Percentiles rank a stretch among this genome's conserved stretches.
These are phyloP conservation scores for Lepidurus couesii DNA, from an alignment of 1,140 invertebrate species.

Conservation along the genomic window DNA sequence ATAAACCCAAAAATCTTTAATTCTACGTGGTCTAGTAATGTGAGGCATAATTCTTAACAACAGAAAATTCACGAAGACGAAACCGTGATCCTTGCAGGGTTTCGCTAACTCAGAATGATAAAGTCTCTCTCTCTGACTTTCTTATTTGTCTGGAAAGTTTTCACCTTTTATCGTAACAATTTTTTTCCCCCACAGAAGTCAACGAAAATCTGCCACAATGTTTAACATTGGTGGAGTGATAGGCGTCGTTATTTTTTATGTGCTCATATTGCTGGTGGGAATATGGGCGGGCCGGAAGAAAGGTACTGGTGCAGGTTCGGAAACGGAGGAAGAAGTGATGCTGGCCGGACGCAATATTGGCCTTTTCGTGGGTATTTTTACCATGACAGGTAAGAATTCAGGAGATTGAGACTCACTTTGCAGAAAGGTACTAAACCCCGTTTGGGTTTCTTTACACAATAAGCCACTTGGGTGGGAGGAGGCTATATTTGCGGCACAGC, in stretches of 20 bases:
- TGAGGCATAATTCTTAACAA: no score
- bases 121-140: no score
- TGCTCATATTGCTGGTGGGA: conserved; percentile 84
- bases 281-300: conserved; percentile 94
- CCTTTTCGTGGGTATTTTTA: conserved; percentile 93
- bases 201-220: conserved; percentile 52
- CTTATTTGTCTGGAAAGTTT: no score
- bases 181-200: neutral
- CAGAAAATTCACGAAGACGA: no score
- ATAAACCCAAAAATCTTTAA: no score
- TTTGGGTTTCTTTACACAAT: conserved; percentile 39
- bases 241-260: conserved; percentile 89
- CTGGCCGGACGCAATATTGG: conserved; percentile 92
- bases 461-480: conserved; percentile 96
- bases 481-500: conserved; percentile 98
- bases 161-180: neutral
- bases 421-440: conserved; percentile 23
- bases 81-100: no score
- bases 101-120: no score
- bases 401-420: neutral
- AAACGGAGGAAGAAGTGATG: conserved; percentile 94
- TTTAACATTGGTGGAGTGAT: conserved; percentile 85
- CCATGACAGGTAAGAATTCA: conserved; percentile 78
- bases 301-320: conserved; percentile 59
- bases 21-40: no score